These are phyloP conservation scores for Acronicta aceris DNA, from an alignment of 2,888 invertebrate genomes.

Conservation along the genomic window DNA sequence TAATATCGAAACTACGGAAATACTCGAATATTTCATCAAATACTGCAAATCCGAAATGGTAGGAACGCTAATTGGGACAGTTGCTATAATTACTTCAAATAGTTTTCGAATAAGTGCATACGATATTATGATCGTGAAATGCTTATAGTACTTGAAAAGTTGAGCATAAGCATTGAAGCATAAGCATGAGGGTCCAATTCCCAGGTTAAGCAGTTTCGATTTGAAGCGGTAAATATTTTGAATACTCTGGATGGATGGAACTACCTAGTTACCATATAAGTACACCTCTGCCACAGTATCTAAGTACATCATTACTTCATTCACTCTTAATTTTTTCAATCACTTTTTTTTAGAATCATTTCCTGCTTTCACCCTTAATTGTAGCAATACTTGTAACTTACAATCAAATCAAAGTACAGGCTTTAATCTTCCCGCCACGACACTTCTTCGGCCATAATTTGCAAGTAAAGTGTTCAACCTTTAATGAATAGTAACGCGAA, in stretches of 20 bases:
- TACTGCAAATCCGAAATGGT: constrained; percentile 1
- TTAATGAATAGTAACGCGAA: constrained; percentile 12
- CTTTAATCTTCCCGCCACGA: constrained; percentile 1
- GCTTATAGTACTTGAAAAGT: no score
- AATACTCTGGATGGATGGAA: no score
- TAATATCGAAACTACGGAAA: constrained; percentile 17
- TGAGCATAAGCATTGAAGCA: no score
- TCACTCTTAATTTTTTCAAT: not conserved
- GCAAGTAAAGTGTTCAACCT: constrained; percentile 25
- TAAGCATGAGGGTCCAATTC: no score
- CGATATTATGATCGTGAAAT: not conserved
- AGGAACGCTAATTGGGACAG: not conserved
- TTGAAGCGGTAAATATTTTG: no score
- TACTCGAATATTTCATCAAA: constrained; percentile 1
- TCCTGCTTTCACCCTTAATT: constrained; percentile 16
- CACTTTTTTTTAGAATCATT: not conserved
- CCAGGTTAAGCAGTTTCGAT: no score
- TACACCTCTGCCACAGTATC: no score
- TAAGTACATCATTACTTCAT: no score
- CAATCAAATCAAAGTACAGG: constrained; percentile 26
- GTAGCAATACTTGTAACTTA: constrained; percentile 5
- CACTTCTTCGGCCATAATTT: constrained; percentile 16
- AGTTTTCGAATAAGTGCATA: not conserved
- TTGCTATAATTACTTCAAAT: constrained; percentile 1
- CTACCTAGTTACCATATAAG: no score